Evolutionary conservation across 2,888 invertebrate genomes (phyloP), one percentile per base, ranked within the genome.

Genomic region (Spialia ferax): DNA sequence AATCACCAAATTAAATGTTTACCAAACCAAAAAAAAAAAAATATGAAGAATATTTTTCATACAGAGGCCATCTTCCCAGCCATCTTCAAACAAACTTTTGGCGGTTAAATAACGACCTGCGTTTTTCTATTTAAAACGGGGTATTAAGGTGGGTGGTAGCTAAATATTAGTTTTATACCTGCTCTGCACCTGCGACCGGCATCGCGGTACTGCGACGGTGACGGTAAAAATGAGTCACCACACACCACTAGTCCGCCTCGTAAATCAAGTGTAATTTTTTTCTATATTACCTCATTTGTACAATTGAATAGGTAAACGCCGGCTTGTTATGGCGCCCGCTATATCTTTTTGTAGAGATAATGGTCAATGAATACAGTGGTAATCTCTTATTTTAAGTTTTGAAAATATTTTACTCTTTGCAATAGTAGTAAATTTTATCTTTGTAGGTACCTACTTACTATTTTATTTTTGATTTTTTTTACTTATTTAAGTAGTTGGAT

Each of bases 131-230:
- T 42, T 42, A 6, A 42, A 42, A 42, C 1, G 7, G 42, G 48
- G 48, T 15, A 22, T 50, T 11, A 20, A 50, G 11, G 11, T 26
- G 26, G 26, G 2, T 26, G 35, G 11, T 35, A 22, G 42, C 45
- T 52, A 65, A 65, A 65, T 65, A 65, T 65, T 65, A 26, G 64
- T 65, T 65, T 65, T 59, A 35, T 65, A 65, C 65, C 65, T 65
- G 59, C 59, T 42, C 18, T 50, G 52, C 48, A 63, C 62, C 62
- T 62, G 62, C 54, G 52, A 45, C 32, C 8, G 23, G 32, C 61
- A 3, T 13, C 29, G 32, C 8, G 56, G 45, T 45, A 11, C 5
- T 56, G 32, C 8, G 63, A 56, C 63, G 38, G 50, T 32, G 57
- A 32, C 20, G 42, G 48, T 26, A 48, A 50, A 23, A 57, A 35